Percentiles rank a stretch among this genome's conserved stretches.
These are phyloP conservation scores for Exocentrus adspersus DNA, from an alignment of 2,888 invertebrate species.

Conservation along the genomic window DNA sequence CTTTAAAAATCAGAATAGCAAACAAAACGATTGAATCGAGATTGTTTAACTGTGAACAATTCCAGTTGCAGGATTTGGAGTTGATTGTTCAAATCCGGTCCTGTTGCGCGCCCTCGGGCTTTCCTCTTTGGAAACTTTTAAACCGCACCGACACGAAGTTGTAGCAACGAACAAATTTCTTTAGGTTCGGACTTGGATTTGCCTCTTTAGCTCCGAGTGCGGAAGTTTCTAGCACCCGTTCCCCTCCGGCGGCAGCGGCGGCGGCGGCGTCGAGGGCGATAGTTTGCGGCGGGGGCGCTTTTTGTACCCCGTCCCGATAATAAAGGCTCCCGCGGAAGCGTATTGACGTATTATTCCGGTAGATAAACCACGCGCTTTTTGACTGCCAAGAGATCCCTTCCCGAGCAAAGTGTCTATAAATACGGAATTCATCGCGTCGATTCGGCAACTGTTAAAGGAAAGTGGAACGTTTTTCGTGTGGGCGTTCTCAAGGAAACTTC, in stretches of 20 bases:
- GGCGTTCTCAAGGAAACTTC: no score
- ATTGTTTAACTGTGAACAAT: no score
- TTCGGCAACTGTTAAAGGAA: no score
- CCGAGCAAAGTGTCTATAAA: not conserved
- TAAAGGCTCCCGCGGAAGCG: conserved; percentile 4
- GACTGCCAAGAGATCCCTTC: conserved; percentile 1
- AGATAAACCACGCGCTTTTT: conserved; percentile 19
- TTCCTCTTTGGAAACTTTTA: conserved; percentile 8
- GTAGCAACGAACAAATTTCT: conserved; percentile 32
- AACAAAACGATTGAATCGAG: no score
- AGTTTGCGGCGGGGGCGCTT: conserved; percentile 8
- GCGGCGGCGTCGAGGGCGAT: conserved; percentile 11
- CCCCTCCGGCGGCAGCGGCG: not conserved
- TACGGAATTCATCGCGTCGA: not conserved
- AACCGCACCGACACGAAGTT: conserved; percentile 12
- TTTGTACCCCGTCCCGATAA: no score
- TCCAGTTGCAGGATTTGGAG: no score
- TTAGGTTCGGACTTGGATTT: conserved; percentile 23
- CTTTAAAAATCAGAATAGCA: no score
- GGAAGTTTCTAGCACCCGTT: not conserved
- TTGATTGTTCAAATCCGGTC: no score
- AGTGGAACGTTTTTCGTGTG: no score
- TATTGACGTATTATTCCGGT: conserved; percentile 20
- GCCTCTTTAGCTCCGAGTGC: not conserved
- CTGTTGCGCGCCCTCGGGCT: conserved; percentile 1